Evolutionary conservation across 2,113 vertebrate genomes (phyloP), one percentile per base, ranked within the genome.

Genomic region (Perognathus longimembris): DNA sequence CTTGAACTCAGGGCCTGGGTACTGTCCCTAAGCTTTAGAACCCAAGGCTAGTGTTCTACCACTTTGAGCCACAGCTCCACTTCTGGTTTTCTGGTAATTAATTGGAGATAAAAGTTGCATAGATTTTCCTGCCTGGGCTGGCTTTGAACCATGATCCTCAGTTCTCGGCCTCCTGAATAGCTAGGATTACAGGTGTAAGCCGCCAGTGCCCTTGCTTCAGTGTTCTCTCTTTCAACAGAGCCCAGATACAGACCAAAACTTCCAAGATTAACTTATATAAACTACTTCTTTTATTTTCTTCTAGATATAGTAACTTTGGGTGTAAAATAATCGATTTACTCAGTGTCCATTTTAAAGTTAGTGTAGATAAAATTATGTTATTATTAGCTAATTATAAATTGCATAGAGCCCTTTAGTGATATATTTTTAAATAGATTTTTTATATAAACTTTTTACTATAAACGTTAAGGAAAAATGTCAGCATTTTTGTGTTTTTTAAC

Each of bases 371-470:
- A 85, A 92, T 95, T 94, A 85, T 79, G 76, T 90, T 66, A 69
- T 90, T 66, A 69, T 85, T 93, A 89, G n/a, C 50, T 76, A 96
- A 91, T 89, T 81, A 57, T 92, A 94, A 93, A 90, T 87, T 92
- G 87, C 82, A 78, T 92, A 90, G 93, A 93, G 64, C 90, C 93
- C 92, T 81, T 85, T 96, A 96, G 91, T 67, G 81, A 50, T 94
- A 94, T 97, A 97, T 97, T 97, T 95, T 92, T 90, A 96, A 93
- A 86, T 79, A 67, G 95, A 81, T 88, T 94, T 95, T 95, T 95
- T 84, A 91, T 90, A 89, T 91, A 92, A 87, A 92, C 88, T 95
- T 97, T 95, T 78, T 96, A 91, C 86, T 88, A 28, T 81, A 83
- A 94, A 88, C 63, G n/a, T 79, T 82, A 69, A 86, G 63, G 84